Percentiles rank a stretch among this genome's conserved stretches.
phyloP scores from a whole-genome alignment of 2,797 vertebrate genomes.

The Lagocephalus sceleratus region DNA sequence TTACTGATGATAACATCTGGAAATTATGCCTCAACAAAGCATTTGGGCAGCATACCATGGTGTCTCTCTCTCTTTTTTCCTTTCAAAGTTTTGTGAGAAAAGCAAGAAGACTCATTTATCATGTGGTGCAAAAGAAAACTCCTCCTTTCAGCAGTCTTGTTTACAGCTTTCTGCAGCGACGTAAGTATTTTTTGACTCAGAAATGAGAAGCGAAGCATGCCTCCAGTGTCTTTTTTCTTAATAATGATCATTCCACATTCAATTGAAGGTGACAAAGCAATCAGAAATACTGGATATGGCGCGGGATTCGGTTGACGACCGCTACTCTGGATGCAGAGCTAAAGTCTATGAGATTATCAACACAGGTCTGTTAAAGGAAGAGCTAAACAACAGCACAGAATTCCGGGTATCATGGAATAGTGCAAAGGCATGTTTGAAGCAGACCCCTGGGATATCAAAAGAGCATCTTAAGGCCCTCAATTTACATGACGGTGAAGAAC shows the following conservation, averaged over 20 bases:
- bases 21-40: constrained; percentile 20
- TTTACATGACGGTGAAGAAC: rapidly evolving
- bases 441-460: constrained; percentile 15
- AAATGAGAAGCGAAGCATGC: not conserved
- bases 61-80: constrained; percentile 2
- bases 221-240: not conserved
- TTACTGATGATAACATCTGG: not conserved
- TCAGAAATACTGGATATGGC: constrained; percentile 13
- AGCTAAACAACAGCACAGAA: not conserved
- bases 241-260: not conserved
- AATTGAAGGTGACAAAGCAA: constrained; percentile 19
- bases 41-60: not conserved
- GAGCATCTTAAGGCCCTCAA: constrained; percentile 45
- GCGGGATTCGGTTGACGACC: constrained; percentile 38
- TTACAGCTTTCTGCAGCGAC: constrained; percentile 18
- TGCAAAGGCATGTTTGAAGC: rapidly evolving
- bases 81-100: not conserved
- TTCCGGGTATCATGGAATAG: constrained; percentile 18
- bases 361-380: constrained; percentile 33
- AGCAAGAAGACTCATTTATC: constrained; percentile 9
- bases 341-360: constrained; percentile 39
- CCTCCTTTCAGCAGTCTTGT: constrained; percentile 22
- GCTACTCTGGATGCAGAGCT: constrained; percentile 40
- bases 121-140: constrained; percentile 36
- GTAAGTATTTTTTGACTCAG: constrained; percentile 35